Base-by-base conservation (phyloP, 2,797 vertebrate species). In the Benthosema pterotum region DNA sequence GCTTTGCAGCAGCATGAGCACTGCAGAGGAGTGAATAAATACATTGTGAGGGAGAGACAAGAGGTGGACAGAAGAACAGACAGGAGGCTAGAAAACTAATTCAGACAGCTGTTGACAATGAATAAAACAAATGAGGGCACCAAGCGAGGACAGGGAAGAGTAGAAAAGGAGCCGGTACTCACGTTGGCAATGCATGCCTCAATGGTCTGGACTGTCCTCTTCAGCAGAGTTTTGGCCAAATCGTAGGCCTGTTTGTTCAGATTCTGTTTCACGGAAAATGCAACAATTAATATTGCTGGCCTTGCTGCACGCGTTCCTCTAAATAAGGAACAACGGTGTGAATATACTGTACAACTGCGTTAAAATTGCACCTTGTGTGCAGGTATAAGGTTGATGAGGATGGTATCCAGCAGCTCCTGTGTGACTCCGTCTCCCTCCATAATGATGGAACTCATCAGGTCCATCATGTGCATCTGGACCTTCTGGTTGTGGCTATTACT, bases 401-500 rank as follows among this genome's bases (percentile, higher is more conserved):
- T 99, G 60, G 96, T 97, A 83, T 99, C 98, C 89, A 99, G 84
- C 83, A 99, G 90, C 88, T 99, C 98, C 84, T 99, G 98, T 78
- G 98, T 98, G 87, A 99, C 97, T 86, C 98, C 97, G 71, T 99
- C 98, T 69, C 98, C 98, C 90, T 99, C 98, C 94, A 96, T 96
- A 91, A 98, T 99, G 92, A 99, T 99, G 88, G 98, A 99, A 92
- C 97, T 99, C 97, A 99, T 99, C 94, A 99, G 93, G 85, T 99
- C 98, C 92, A 99, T 89, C 98, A 99, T 99, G 88, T 99, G 98
- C 96, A 99, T 96, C 85, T 99, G 98, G 83, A 99, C 97, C 83
- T 99, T 99, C 93, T 99, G 98, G 87, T 99, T 99, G 92, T 99
- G 98, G 90, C 96, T 99, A 93, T 99, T 99, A 89, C 97, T 99